These are phyloP conservation scores for Arnoldichthys spilopterus DNA, from an alignment of 2,797 vertebrate genomes.

Conservation along the genomic window DNA sequence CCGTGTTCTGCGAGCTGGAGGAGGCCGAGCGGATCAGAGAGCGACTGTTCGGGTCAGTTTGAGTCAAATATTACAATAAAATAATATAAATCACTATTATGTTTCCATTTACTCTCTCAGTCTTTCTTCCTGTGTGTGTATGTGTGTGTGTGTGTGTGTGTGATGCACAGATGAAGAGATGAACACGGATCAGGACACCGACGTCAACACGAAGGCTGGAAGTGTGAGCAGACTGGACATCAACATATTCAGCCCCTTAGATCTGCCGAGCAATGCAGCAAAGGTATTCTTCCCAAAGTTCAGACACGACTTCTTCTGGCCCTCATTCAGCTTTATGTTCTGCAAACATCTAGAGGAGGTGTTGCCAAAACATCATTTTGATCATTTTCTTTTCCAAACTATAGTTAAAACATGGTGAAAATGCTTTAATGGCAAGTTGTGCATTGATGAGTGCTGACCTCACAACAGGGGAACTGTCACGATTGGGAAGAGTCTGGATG, in stretches of 20 bases:
- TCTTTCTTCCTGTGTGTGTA: too few relatives aligned
- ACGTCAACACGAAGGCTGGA: not conserved
- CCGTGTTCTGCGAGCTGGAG: not conserved
- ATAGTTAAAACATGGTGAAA: too few relatives aligned
- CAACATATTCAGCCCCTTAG: not conserved
- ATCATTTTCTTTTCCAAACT: too few relatives aligned
- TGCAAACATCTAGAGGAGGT: too few relatives aligned
- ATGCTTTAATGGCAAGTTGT: too few relatives aligned
- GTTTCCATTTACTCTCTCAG: not conserved
- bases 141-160: not conserved
- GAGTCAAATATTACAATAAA: not conserved
- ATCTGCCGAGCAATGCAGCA: not conserved
- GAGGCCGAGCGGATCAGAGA: not conserved
- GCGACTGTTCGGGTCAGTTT: not conserved
- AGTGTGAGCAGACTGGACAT: not conserved
- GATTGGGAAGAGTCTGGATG: too few relatives aligned
- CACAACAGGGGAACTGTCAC: too few relatives aligned
- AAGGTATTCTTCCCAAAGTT: constrained; percentile 36
- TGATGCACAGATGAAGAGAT: constrained; percentile 23
- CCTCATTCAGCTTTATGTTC: too few relatives aligned
- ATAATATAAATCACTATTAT: not conserved
- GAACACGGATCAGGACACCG: constrained; percentile 7
- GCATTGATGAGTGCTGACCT: too few relatives aligned
- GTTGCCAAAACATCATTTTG: too few relatives aligned
- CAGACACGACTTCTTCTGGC: too few relatives aligned